Evolutionary conservation across 2,113 vertebrate genomes (phyloP).

Genomic region (Tenebrosternarchus preto): DNA sequence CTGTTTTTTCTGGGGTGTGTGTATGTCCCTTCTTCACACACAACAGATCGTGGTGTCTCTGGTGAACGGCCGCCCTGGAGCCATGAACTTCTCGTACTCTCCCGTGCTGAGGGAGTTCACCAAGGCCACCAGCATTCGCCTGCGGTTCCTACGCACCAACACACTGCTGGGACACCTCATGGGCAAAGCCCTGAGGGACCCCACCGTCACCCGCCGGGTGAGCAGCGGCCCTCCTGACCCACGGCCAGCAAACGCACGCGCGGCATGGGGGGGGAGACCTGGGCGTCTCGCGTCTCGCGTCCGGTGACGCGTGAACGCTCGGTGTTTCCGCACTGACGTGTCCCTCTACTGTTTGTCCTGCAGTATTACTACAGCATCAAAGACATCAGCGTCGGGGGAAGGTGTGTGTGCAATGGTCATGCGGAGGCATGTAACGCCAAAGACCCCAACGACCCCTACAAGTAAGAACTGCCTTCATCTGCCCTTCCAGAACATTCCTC

Average conservation of each 20-base stretch:
- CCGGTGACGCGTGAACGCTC: no score
- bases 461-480: constrained; percentile 69
- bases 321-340: no score
- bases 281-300: no score
- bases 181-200: constrained; percentile 93
- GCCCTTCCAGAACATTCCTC: neutral
- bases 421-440: constrained; percentile 89
- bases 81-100: constrained; percentile 96
- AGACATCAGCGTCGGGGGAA: constrained; percentile 95
- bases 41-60: constrained; percentile 90
- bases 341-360: constrained; percentile 6
- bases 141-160: constrained; percentile 94
- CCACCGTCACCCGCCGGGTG: constrained; percentile 96
- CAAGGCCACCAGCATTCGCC: constrained; percentile 92
- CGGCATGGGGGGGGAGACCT: no score
- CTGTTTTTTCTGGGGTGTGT: no score
- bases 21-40: neutral
- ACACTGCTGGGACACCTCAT: constrained; percentile 95
- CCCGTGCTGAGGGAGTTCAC: constrained; percentile 92
- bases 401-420: constrained; percentile 95
- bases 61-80: constrained; percentile 93
- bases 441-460: constrained; percentile 88
- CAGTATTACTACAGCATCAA: constrained; percentile 99
- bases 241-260: no score
- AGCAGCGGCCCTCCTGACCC: constrained; percentile 56